Evolutionary conservation across 2,797 vertebrate genomes (phyloP).

Genomic region (Lerista edwardsae): DNA sequence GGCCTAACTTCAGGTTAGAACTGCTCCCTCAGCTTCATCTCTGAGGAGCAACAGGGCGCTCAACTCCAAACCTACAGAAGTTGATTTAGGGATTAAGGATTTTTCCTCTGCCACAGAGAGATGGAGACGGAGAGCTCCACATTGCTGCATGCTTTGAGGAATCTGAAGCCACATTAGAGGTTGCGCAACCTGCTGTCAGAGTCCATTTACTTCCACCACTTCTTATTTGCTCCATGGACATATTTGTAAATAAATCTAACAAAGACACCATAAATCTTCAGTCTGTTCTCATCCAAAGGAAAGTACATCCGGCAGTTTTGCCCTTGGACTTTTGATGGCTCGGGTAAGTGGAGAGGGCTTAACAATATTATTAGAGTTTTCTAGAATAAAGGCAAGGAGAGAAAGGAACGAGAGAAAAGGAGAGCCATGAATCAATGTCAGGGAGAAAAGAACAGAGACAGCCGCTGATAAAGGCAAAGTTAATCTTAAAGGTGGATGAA

Average conservation of each 20-base stretch:
- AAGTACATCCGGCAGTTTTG: neutral
- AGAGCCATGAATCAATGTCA: neutral
- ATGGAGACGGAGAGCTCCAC: too few species aligned
- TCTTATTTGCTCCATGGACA: neutral
- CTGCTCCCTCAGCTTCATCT: too few species aligned
- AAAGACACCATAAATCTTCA: neutral
- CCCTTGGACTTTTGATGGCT: neutral
- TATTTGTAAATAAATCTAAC: neutral
- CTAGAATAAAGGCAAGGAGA: neutral
- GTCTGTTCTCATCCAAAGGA: neutral
- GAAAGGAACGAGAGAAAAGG: neutral
- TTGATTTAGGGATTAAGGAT: too few species aligned
- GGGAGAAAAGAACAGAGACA: too few species aligned
- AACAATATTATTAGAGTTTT: neutral
- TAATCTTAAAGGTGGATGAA: neutral
- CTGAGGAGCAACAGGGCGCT: too few species aligned
- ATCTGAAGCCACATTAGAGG: neutral
- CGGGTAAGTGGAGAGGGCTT: neutral
- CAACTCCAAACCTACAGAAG: too few species aligned
- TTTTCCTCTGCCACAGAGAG: too few species aligned
- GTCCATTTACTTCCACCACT: too few species aligned
- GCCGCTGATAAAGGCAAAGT: neutral
- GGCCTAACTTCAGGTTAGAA: too few species aligned
- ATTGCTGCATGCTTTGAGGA: too few species aligned
- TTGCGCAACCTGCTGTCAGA: neutral